Percentiles rank a stretch among this genome's conserved stretches.
These are phyloP conservation scores for Lycaena phlaeas DNA, from an alignment of 2,888 invertebrate genomes.

Conservation along the genomic window DNA sequence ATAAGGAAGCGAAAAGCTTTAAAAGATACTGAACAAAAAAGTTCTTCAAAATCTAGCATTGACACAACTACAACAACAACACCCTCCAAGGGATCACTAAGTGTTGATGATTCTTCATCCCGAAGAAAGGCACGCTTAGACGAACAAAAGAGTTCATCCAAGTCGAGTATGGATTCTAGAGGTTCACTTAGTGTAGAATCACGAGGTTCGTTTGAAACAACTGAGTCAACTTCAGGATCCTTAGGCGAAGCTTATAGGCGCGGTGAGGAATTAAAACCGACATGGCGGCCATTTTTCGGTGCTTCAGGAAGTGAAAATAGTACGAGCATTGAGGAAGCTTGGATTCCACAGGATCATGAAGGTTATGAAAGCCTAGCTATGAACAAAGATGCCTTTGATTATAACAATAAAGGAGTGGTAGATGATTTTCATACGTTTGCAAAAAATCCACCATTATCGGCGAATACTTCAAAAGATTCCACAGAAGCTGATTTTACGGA, in stretches of 20 bases:
- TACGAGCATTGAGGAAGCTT: slow-evolving; percentile 88
- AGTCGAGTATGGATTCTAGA: slow-evolving; percentile 76
- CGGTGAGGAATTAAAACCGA: slow-evolving; percentile 82
- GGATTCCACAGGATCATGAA: slow-evolving; percentile 83
- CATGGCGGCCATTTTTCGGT: slow-evolving; percentile 87
- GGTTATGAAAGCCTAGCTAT: slow-evolving; percentile 71
- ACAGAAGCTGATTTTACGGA: slow-evolving; percentile 80
- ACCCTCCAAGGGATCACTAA: slow-evolving; percentile 63
- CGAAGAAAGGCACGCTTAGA: slow-evolving; percentile 55
- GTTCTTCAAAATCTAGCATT: slow-evolving; percentile 75
- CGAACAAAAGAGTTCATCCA: slow-evolving; percentile 72
- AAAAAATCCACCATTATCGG: slow-evolving; percentile 60
- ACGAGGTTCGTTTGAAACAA: slow-evolving; percentile 79
- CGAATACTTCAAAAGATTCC: slow-evolving; percentile 67
- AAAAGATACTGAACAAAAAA: slow-evolving; percentile 62
- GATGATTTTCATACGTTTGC: slow-evolving; percentile 67
- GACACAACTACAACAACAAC: slow-evolving; percentile 65
- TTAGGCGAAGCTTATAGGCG: slow-evolving; percentile 79
- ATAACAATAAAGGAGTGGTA: slow-evolving; percentile 52
- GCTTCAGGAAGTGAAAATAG: slow-evolving; percentile 85
- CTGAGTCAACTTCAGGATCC: slow-evolving; percentile 83
- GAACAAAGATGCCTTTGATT: slow-evolving; percentile 61
- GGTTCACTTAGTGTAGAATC: slow-evolving; percentile 79
- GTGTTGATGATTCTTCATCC: slow-evolving; percentile 66
- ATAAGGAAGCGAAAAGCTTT: slow-evolving; percentile 51